A percentile compares a stretch with the other conserved stretches of the same genome.
These are phyloP conservation scores for Plemyria rubiginata DNA, from an alignment of 2,888 invertebrate genomes.

Conservation along the genomic window DNA sequence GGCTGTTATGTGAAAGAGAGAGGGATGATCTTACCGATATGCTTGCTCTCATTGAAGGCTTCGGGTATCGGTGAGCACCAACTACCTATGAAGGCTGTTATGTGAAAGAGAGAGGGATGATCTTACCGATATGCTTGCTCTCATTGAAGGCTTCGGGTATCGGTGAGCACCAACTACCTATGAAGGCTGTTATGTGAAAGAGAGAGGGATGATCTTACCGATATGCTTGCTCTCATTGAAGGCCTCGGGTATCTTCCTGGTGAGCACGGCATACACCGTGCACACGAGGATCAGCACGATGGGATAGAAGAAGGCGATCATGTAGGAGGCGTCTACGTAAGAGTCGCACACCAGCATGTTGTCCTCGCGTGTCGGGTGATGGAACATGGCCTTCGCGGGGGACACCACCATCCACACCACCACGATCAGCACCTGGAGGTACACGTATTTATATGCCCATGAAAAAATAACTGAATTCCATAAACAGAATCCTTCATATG, in stretches of 20 bases:
- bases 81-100: neutral
- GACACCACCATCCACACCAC: slow-evolving; percentile 96
- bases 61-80: too few relatives aligned
- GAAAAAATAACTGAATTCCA: too few relatives aligned
- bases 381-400: slow-evolving; percentile 94
- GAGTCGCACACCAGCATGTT: slow-evolving; percentile 97
- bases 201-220: slow-evolving; percentile 82
- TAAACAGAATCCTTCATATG: too few relatives aligned
- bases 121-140: too few relatives aligned
- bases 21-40: too few relatives aligned
- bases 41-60: too few relatives aligned
- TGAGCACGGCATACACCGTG: slow-evolving; percentile 97
- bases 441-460: neutral
- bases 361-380: slow-evolving; percentile 96
- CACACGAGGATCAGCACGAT: slow-evolving; percentile 95
- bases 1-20: too few relatives aligned
- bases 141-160: too few relatives aligned
- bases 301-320: slow-evolving; percentile 97
- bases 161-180: too few relatives aligned
- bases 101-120: neutral
- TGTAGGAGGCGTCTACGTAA: slow-evolving; percentile 96
- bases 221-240: slow-evolving; percentile 99
- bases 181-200: neutral
- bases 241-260: slow-evolving; percentile 98
- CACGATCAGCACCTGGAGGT: slow-evolving; percentile 90